phyloP scores from a whole-genome alignment of 2,888 invertebrate genomes.

The Rhaphigaster nebulosa region DNA sequence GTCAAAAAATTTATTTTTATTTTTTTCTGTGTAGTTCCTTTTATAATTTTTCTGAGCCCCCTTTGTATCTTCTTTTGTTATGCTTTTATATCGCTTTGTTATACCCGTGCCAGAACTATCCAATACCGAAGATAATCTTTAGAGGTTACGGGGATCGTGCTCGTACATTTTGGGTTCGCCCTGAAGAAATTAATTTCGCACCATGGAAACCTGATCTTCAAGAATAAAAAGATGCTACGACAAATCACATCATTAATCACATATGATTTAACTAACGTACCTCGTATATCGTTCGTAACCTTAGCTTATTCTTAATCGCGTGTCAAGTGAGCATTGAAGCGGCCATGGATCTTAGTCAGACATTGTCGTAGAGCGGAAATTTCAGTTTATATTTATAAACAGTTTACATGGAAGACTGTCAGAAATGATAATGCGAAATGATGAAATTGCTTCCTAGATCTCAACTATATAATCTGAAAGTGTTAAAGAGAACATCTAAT shows the following conservation, averaged over 20 bases:
- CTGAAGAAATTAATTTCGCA: no score
- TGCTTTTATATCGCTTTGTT: no score
- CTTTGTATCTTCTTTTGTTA: no score
- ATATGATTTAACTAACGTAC: background rate
- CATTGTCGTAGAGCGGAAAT: background rate
- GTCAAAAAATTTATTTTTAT: no score
- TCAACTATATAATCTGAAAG: background rate
- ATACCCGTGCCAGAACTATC: no score
- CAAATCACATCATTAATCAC: background rate
- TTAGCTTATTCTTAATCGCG: background rate
- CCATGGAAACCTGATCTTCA: background rate
- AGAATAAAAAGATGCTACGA: background rate
- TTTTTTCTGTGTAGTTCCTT: no score
- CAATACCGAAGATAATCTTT: no score
- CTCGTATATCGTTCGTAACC: background rate
- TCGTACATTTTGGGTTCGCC: background rate
- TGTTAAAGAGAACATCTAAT: background rate
- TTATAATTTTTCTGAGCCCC: no score
- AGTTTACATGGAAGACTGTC: background rate
- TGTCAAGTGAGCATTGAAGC: background rate
- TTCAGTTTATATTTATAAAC: background rate
- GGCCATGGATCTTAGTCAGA: background rate
- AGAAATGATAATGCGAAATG: background rate
- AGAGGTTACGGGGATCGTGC: background rate
- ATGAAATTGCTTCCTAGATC: background rate